Evolutionary conservation across 2,888 invertebrate species (phyloP), one percentile per base, ranked within the genome.

Genomic region (Hypselothyrea guttata): DNA sequence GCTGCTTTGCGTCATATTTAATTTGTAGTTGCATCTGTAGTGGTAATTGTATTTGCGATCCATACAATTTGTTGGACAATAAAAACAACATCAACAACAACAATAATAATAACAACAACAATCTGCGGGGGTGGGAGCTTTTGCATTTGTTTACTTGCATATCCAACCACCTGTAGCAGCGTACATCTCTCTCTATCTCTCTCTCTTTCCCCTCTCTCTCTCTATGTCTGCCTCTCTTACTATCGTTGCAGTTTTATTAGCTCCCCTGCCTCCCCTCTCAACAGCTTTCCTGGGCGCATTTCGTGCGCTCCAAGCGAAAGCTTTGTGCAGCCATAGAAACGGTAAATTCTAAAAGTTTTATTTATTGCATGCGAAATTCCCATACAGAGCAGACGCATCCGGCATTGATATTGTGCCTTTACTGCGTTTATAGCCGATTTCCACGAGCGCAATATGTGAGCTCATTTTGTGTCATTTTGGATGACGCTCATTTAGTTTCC

Each of bases 121-220:
- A 42, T 42, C 2, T 30, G 34, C 22, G 27, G 16, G 51, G 47
- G 12, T 30, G 58, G 9, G 34, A 66, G 55, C 48, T 72, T 52
- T 22, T 46, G 22, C 28, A 55, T 51, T 48, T 71, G 41, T 60
- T 72, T 60, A 51, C 54, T 40, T 46, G 18, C 35, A 41, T 37
- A 35, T 49, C 31, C 9, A 49, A 53, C 69, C 72, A 69, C 69
- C 61, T 70, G 69, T 73, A 12, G 55, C 27, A 16, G 9, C 22
- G 22, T 7, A n/a, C n/a, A n/a, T n/a, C n/a, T n/a, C n/a, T n/a
- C n/a, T n/a, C n/a, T n/a, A n/a, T n/a, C n/a, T n/a, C n/a, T n/a
- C n/a, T n/a, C n/a, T n/a, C n/a, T n/a, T n/a, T n/a, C n/a, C n/a
- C n/a, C n/a, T n/a, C n/a, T n/a, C n/a, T n/a, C n/a, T n/a, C n/a